Base-by-base conservation (phyloP, 1,140 invertebrate genomes). In the Aphis gossypii region DNA sequence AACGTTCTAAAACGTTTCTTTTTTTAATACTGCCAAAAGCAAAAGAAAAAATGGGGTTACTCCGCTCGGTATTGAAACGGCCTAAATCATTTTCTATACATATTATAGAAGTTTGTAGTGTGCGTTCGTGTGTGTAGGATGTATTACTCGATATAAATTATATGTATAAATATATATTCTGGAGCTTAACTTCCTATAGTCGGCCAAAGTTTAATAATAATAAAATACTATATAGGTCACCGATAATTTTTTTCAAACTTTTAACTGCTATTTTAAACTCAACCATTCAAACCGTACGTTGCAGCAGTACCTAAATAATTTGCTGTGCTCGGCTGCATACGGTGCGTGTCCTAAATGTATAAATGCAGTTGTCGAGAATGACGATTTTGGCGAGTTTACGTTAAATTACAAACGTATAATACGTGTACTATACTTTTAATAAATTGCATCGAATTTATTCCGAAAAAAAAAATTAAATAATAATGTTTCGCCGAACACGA, bases 261-360 rank as follows among this genome's bases (percentile, higher is more conserved):
- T 44, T 41, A 86, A 86, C 83, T 86, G 83, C 83, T 86, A 86
- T 86, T 86, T 86, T 86, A 86, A 86, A 44, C 83, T 86, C 23
- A 8, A 44, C 23, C 35, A 83, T 83, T 38, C 18, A 23, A 35
- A 83, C 76, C n/a, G 82, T 83, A 83, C 35, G 82, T 8, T 83
- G 35, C 82, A 83, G n/a, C 60, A 76, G 60, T n/a, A 76, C 60
- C 60, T 76, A 76, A 76, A 76, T 76, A 76, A n/a, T 76, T 76
- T 76, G 60, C 60, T 35, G 60, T 76, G 60, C 60, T 76, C 60
- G 60, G 60, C 60, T 76, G 60, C 60, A 76, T 76, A 76, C n/a
- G 60, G 30, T 76, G 30, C 30, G 60, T 76, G 60, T 76, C 60
- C 60, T n/a, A 76, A n/a, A 76, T 76, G 60, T 76, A 30, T 68